Evolutionary conservation across 2,113 vertebrate species (phyloP).

Genomic region (Galemys pyrenaicus): DNA sequence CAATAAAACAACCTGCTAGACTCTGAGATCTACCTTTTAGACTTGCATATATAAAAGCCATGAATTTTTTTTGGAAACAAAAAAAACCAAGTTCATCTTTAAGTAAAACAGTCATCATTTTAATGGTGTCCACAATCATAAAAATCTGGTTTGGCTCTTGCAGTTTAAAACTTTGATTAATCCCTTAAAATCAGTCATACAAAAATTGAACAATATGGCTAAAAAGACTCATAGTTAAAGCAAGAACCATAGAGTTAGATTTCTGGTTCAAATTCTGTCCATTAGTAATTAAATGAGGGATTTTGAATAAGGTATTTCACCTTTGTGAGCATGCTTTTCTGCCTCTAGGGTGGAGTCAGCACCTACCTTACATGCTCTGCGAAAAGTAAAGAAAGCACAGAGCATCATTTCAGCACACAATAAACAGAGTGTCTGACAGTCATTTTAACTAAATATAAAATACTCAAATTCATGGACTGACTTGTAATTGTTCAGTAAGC

Average conservation of each 20-base stretch:
- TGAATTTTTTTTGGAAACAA: not conserved
- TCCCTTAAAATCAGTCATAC: slow-evolving; percentile 55
- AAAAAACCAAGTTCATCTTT: slow-evolving; percentile 62
- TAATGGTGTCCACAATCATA: slow-evolving; percentile 58
- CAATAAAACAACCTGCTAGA: not conserved
- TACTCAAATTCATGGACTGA: not conserved
- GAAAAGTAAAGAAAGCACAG: not conserved
- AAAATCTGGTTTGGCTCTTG: slow-evolving; percentile 54
- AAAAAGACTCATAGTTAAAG: not conserved
- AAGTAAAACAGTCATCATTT: slow-evolving; percentile 71
- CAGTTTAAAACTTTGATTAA: slow-evolving; percentile 26
- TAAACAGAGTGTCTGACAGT: not conserved
- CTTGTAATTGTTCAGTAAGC: slow-evolving; percentile 41
- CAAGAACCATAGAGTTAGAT: not conserved
- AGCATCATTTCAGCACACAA: not conserved
- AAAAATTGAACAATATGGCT: not conserved
- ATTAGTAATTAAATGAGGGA: not conserved
- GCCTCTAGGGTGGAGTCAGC: not conserved
- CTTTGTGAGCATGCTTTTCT: not conserved
- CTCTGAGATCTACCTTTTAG: slow-evolving; percentile 53
- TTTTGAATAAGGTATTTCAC: not conserved
- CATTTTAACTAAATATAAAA: not conserved
- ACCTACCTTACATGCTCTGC: not conserved
- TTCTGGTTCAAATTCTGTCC: not conserved
- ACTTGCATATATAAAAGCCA: slow-evolving; percentile 44